Evolutionary conservation across 2,888 invertebrate species (phyloP), one percentile per base, ranked within the genome.

Genomic region (Eucera pruinosa): DNA sequence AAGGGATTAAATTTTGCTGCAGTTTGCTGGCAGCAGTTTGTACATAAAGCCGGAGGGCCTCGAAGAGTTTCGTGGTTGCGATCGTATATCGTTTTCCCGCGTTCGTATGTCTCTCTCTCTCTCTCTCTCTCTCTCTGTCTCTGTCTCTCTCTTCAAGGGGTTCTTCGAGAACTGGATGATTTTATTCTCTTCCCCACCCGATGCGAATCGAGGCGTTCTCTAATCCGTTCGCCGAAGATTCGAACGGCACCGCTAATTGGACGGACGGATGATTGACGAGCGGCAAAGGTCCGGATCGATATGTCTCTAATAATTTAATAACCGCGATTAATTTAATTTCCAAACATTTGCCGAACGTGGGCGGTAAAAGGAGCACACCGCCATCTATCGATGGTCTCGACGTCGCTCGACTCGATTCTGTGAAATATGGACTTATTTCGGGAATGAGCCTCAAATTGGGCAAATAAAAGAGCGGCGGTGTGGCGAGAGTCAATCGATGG

Each of bases 231-330:
- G 30, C n/a, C 41, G 41, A 58, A 75, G 65, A 75, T 60, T 75
- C 58, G 76, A 60, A 66, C 76, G 66, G 58, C 9, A 20, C 47
- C n/a, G 60, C 52, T 75, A 75, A 75, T 75, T 75, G 76, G 75
- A 75, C 75, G 66, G 66, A 66, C 45, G 76, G 76, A 60, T 75
- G 75, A 75, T 75, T 75, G 66, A 75, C 76, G 76, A 75, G 76
- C 76, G 25, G 27, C 45, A 6, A 25, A 30, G 25, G 25, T 25
- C 20, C 33, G 23, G 66, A 75, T 75, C 66, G 76, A 75, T 75
- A 47, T 60, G 60, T 48, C 52, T 41, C 76, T 75, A 60, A 75
- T 75, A 75, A 75, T 75, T 75, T 75, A 75, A 64, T 75, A 74
- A 74, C 65, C 58, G 6, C 57, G 74, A 65, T 64, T 75, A 75